Evolutionary conservation across 2,888 invertebrate species (phyloP).

Genomic region (Troides helena): DNA sequence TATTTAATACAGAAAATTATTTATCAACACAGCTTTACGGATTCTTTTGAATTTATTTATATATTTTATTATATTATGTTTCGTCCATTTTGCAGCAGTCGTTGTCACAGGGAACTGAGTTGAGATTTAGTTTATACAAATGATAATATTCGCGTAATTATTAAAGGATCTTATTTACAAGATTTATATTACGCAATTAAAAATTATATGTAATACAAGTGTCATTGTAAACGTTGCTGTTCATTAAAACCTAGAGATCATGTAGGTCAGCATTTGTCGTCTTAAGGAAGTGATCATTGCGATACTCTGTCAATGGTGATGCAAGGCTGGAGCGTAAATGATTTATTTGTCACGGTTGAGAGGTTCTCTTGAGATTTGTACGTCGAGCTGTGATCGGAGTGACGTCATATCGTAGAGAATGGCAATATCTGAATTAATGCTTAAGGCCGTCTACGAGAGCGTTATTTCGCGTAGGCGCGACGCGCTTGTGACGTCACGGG

Average conservation of each 20-base stretch:
- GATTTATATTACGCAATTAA: too few relatives aligned
- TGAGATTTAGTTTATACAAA: too few relatives aligned
- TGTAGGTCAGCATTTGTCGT: conserved; percentile 53
- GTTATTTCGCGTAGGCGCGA: conserved; percentile 61
- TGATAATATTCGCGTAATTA: too few relatives aligned
- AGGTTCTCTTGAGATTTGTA: conserved; percentile 36
- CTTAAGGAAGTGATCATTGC: conserved; percentile 57
- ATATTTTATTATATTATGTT: too few relatives aligned
- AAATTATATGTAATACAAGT: too few relatives aligned
- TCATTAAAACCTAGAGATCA: conserved; percentile 49
- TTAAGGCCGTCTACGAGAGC: conserved; percentile 58
- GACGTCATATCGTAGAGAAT: conserved; percentile 56
- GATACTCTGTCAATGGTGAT: conserved; percentile 49
- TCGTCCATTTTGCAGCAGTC: too few relatives aligned
- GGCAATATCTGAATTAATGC: conserved; percentile 60
- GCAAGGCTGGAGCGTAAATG: conserved; percentile 44
- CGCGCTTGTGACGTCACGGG: conserved; percentile 72
- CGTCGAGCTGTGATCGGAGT: conserved; percentile 44
- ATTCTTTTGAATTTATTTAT: too few relatives aligned
- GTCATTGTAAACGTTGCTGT: conserved; percentile 14
- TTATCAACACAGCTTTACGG: too few relatives aligned
- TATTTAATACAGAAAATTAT: too few relatives aligned
- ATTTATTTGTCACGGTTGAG: conserved; percentile 45
- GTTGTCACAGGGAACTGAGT: too few relatives aligned
- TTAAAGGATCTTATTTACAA: too few relatives aligned